Evolutionary conservation across 2,888 invertebrate species (phyloP).

Genomic region (Aphodius granarius): DNA sequence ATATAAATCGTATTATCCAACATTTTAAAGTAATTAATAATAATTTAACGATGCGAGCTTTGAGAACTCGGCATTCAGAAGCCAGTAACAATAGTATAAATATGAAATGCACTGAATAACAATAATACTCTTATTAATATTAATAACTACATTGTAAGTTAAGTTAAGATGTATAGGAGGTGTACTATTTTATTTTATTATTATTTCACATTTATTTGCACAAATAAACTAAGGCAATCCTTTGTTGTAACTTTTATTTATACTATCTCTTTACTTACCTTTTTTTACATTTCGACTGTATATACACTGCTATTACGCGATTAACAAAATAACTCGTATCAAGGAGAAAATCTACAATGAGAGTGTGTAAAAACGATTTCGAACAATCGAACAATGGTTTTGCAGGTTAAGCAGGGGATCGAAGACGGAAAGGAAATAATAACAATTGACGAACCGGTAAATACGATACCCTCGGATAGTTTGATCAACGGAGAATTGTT

Average conservation of each 20-base stretch:
- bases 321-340: slow-evolving; percentile 19
- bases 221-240: slow-evolving; percentile 22
- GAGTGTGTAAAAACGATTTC: neutral
- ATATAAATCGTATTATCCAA: neutral
- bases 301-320: slow-evolving; percentile 26
- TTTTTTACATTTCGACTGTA: slow-evolving; percentile 23
- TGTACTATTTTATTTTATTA: slow-evolving; percentile 30
- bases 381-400: slow-evolving; percentile 15
- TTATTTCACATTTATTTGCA: slow-evolving; percentile 21
- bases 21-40: neutral
- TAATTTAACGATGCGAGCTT: neutral
- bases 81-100: slow-evolving; percentile 27
- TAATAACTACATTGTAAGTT: slow-evolving; percentile 26
- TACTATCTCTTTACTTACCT: slow-evolving; percentile 23
- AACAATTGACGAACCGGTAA: slow-evolving; percentile 51
- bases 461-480: slow-evolving; percentile 50
- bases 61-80: neutral
- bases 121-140: slow-evolving; percentile 11
- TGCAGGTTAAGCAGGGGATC: slow-evolving; percentile 42
- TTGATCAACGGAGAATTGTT: slow-evolving; percentile 48
- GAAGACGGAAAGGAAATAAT: slow-evolving; percentile 51
- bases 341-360: slow-evolving; percentile 16
- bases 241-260: slow-evolving; percentile 24
- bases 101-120: slow-evolving; percentile 28
- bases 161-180: slow-evolving; percentile 28